These are phyloP conservation scores for Panurus biarmicus DNA, from an alignment of 2,113 vertebrate species.

Conservation along the genomic window DNA sequence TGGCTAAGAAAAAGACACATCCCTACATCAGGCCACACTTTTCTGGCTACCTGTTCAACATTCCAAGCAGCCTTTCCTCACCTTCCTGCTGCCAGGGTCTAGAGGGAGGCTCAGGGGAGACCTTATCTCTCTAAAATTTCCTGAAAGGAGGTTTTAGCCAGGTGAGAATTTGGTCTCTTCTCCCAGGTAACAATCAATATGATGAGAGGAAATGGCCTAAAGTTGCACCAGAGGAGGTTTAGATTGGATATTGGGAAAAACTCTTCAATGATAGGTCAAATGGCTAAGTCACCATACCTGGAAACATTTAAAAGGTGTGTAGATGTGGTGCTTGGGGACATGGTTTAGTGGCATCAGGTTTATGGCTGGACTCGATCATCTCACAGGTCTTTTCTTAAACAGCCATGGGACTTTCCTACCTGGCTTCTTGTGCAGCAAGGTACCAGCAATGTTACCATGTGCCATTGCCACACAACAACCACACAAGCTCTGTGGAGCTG, in stretches of 20 bases:
- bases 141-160: neutral
- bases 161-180: neutral
- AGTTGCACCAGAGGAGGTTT: neutral
- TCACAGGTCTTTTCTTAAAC: neutral
- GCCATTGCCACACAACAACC: neutral
- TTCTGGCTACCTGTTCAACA: neutral
- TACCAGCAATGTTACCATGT: accelerated
- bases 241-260: neutral
- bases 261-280: neutral
- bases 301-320: neutral
- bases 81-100: neutral
- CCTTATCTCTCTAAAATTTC: neutral
- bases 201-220: neutral
- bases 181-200: neutral
- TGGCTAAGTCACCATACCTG: neutral
- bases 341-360: neutral
- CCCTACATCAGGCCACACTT: neutral
- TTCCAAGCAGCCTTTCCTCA: neutral
- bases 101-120: neutral
- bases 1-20: neutral
- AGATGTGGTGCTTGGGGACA: neutral
- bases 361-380: accelerated
- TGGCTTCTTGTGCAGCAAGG: neutral
- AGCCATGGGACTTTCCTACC: neutral
- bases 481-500: neutral